A percentile compares a stretch with the other conserved stretches of the same genome.
phyloP scores from a whole-genome alignment of 2,113 vertebrate species.

The Phaethornis superciliosus region DNA sequence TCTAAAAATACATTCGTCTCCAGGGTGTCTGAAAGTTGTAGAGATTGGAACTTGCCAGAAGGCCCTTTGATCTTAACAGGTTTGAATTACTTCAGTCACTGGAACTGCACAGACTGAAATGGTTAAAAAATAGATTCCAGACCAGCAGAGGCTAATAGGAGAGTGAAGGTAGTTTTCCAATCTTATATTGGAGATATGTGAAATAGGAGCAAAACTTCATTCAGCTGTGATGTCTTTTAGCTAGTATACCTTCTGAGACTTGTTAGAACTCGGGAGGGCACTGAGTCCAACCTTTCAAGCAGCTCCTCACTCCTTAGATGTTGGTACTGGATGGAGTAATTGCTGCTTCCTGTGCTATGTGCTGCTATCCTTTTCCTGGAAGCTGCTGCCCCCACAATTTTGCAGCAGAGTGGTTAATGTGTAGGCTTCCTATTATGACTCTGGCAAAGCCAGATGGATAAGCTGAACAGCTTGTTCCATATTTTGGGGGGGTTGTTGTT shows the following conservation, averaged over 20 bases:
- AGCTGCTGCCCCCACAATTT: background rate
- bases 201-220: constrained; percentile 5
- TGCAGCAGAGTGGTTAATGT: background rate
- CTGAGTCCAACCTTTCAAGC: background rate
- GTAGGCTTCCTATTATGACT: background rate
- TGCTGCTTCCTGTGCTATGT: background rate
- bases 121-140: constrained; percentile 18
- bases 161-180: background rate
- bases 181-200: background rate
- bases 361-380: background rate
- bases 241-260: background rate
- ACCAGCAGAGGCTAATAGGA: background rate
- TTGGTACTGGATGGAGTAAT: background rate
- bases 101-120: background rate
- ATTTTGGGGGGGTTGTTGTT: background rate
- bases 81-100: background rate
- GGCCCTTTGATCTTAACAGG: background rate
- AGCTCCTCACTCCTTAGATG: background rate
- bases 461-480: background rate
- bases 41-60: background rate
- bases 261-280: background rate
- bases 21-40: background rate
- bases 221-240: background rate
- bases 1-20: background rate
- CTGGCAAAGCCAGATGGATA: background rate